phyloP scores from a whole-genome alignment of 1,140 invertebrate species.

The Eupristina koningsbergeri region DNA sequence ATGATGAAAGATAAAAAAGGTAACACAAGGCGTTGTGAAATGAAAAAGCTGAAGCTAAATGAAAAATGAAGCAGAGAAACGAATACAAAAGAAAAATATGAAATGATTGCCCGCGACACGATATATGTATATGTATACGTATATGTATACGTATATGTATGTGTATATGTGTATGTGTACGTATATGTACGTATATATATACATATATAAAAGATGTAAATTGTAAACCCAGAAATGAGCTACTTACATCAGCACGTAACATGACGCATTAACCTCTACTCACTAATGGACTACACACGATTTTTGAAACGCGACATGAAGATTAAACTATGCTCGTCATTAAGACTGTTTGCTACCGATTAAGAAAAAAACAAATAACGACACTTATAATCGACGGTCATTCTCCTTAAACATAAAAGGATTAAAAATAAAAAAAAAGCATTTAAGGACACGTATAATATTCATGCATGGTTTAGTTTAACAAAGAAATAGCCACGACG shows the following conservation, averaged over 20 bases:
- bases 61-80: slow-evolving; percentile 21
- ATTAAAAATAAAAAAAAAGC: slow-evolving; percentile 52
- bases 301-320: slow-evolving; percentile 69
- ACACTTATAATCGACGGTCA: slow-evolving; percentile 67
- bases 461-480: slow-evolving; percentile 73
- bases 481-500: slow-evolving; percentile 48
- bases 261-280: slow-evolving; percentile 67
- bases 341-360: slow-evolving; percentile 73
- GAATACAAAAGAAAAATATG: slow-evolving; percentile 45
- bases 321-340: slow-evolving; percentile 72
- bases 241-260: slow-evolving; percentile 68
- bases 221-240: slow-evolving; percentile 58
- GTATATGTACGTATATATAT: slow-evolving; percentile 36
- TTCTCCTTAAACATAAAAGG: slow-evolving; percentile 64
- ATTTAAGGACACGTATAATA: slow-evolving; percentile 71
- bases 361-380: slow-evolving; percentile 61
- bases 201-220: slow-evolving; percentile 49
- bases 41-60: slow-evolving; percentile 47
- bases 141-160: too few species aligned
- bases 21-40: slow-evolving; percentile 41
- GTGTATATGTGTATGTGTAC: too few species aligned
- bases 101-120: slow-evolving; percentile 43
- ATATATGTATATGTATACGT: slow-evolving; percentile 47
- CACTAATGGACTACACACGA: slow-evolving; percentile 69
- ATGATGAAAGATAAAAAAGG: slow-evolving; percentile 37